A percentile compares a stretch with the other conserved stretches of the same genome.
These are phyloP conservation scores for Cherax quadricarinatus DNA, from an alignment of 1,140 invertebrate genomes.

Conservation along the genomic window DNA sequence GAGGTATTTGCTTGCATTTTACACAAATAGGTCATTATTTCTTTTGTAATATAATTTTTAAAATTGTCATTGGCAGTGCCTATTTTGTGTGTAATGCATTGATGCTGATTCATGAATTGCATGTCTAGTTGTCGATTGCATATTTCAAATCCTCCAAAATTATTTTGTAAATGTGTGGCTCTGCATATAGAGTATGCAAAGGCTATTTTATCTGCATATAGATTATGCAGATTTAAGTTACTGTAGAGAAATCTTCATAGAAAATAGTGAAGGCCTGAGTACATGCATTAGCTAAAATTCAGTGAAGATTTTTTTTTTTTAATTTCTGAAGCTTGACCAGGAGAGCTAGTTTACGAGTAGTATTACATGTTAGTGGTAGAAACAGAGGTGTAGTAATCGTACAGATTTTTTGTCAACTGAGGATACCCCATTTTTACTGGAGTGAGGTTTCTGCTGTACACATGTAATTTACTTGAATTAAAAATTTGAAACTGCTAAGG, in stretches of 20 bases:
- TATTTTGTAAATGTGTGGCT: background rate
- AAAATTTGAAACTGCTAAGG: background rate
- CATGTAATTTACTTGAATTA: slow-evolving; percentile 19
- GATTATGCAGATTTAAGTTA: background rate
- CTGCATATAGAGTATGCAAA: background rate
- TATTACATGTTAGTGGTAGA: slow-evolving; percentile 8
- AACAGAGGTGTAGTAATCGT: background rate
- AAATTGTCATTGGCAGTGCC: background rate
- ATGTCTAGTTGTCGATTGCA: background rate
- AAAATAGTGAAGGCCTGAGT: slow-evolving; percentile 1
- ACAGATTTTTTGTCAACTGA: background rate
- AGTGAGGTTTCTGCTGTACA: slow-evolving; percentile 2
- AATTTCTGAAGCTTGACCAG: background rate
- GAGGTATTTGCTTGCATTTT: background rate
- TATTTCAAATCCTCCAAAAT: background rate
- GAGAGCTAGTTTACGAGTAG: background rate
- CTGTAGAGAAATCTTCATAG: background rate
- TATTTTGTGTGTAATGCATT: background rate
- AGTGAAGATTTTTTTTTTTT: background rate
- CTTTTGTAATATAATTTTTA: background rate
- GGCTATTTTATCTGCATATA: slow-evolving; percentile 1
- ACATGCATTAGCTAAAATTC: background rate
- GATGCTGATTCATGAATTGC: background rate
- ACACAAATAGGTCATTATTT: background rate
- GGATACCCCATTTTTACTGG: background rate